These are phyloP conservation scores for Myoxocephalus aenaeus DNA, from an alignment of 2,797 vertebrate species.

Conservation along the genomic window DNA sequence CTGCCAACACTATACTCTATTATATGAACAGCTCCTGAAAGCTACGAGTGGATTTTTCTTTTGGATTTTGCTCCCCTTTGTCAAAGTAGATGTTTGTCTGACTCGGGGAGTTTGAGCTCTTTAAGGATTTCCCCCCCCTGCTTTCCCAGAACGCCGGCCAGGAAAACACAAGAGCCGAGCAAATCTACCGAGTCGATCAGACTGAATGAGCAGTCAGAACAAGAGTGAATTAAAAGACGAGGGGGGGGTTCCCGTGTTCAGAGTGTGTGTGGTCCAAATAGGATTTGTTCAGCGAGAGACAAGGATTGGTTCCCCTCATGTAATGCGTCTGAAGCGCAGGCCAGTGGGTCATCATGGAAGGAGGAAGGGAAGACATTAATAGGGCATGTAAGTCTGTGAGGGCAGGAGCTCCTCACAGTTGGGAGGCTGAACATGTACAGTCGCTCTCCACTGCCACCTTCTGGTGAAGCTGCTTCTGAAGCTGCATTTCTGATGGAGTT, in stretches of 20 bases:
- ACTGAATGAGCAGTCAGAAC: slow-evolving; percentile 34
- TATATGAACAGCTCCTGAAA: slow-evolving; percentile 13
- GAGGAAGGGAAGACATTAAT: slow-evolving; percentile 56
- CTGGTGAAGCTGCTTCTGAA: slow-evolving; percentile 30
- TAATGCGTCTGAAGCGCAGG: slow-evolving; percentile 39
- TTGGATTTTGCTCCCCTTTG: slow-evolving; percentile 12
- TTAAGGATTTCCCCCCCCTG: slow-evolving; percentile 32
- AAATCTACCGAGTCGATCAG: slow-evolving; percentile 38
- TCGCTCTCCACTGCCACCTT: slow-evolving; percentile 61
- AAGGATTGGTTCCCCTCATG: slow-evolving; percentile 29
- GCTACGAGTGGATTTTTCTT: slow-evolving; percentile 16
- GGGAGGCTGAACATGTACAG: slow-evolving; percentile 6
- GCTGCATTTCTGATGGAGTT: neutral
- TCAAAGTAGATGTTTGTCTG: slow-evolving; percentile 18
- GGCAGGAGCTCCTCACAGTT: slow-evolving; percentile 58
- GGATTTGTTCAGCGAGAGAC: slow-evolving; percentile 42
- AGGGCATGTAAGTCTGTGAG: slow-evolving; percentile 67
- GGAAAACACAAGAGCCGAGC: slow-evolving; percentile 23
- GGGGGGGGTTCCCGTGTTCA: slow-evolving; percentile 9
- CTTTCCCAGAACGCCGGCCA: slow-evolving; percentile 31
- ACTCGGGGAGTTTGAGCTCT: slow-evolving; percentile 31
- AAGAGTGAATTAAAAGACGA: slow-evolving; percentile 31
- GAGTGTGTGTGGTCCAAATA: slow-evolving; percentile 43
- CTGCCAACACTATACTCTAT: slow-evolving; percentile 8
- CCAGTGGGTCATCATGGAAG: slow-evolving; percentile 50